phyloP scores from a whole-genome alignment of 2,797 vertebrate genomes.

The Cossypha dichroa region DNA sequence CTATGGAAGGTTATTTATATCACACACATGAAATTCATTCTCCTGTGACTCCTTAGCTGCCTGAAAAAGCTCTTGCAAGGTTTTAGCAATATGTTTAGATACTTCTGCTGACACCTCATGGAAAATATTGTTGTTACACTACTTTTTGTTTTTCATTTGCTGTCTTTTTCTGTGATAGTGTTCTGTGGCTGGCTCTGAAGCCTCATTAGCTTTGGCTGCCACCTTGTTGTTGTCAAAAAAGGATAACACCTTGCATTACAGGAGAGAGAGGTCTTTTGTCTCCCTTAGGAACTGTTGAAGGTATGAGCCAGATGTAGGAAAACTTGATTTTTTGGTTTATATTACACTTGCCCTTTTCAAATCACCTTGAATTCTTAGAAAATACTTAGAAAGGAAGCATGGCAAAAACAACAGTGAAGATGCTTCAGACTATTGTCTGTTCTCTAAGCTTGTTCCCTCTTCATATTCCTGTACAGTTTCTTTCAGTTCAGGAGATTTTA shows the following conservation, averaged over 20 bases:
- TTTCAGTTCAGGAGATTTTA: background rate
- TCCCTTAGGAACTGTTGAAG: background rate
- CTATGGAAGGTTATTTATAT: background rate
- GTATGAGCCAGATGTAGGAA: background rate
- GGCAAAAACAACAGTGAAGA: background rate
- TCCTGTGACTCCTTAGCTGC: background rate
- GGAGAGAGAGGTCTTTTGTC: background rate
- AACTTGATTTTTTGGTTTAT: background rate
- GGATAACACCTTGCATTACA: background rate
- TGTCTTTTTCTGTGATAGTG: background rate
- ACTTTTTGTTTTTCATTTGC: background rate
- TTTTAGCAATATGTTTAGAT: conserved; percentile 23
- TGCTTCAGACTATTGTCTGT: background rate
- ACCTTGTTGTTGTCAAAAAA: background rate
- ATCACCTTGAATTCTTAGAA: background rate
- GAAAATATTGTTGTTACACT: conserved; percentile 40
- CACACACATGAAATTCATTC: background rate
- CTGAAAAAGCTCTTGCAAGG: background rate
- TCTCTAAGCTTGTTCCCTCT: background rate
- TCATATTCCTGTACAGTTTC: background rate
- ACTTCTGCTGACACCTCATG: conserved; percentile 53
- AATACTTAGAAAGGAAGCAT: background rate
- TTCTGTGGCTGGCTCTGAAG: background rate
- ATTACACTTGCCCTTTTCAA: background rate
- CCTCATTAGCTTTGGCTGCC: background rate